Evolutionary conservation across 2,797 vertebrate species (phyloP), one percentile per base, ranked within the genome.

Genomic region (Naso thynnoides): DNA sequence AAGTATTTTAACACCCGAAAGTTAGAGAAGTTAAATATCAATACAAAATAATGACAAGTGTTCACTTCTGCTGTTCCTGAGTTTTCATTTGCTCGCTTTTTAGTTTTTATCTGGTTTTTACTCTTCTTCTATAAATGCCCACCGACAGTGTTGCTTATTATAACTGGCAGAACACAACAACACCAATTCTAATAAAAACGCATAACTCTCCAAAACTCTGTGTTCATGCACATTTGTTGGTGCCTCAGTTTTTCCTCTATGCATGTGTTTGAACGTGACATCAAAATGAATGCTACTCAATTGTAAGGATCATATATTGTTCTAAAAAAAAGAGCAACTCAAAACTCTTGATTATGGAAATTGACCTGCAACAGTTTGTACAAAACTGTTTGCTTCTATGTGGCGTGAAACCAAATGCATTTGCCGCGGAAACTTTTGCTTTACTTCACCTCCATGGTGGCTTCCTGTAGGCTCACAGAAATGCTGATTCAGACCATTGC

Each of bases 261-360:
- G 63, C 63, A 71, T 61, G 45, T 64, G 52, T 56, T 82, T 86
- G 75, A n/a, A n/a, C 81, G 64, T 83, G 78, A 84, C 73, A 81
- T 86, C 63, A 79, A 78, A 85, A 83, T 82, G 58, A 85, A 83
- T 33, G 49, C 69, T 52, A 68, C 73, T 84, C 78, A 85, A 85
- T 86, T 84, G 70, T 75, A 70, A 86, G 85, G 76, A 87, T 86
- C 87, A 86, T 66, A 72, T 87, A 82, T 83, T 86, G 69, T 83
- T 72, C 75, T 87, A 73, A 87, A n/a, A n/a, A n/a, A n/a, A n/a
- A 85, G 82, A 76, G 62, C 59, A 58, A 52, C 63, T 62, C 45
- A 76, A 73, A 70, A 70, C 60, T 23, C 31, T 26, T 26, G 27
- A 74, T 86, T 76, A 78, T 67, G 68, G 76, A 84, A 84, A 86